Base-by-base conservation (phyloP, 2,797 vertebrate genomes). In the Chrysocyon brachyurus region DNA sequence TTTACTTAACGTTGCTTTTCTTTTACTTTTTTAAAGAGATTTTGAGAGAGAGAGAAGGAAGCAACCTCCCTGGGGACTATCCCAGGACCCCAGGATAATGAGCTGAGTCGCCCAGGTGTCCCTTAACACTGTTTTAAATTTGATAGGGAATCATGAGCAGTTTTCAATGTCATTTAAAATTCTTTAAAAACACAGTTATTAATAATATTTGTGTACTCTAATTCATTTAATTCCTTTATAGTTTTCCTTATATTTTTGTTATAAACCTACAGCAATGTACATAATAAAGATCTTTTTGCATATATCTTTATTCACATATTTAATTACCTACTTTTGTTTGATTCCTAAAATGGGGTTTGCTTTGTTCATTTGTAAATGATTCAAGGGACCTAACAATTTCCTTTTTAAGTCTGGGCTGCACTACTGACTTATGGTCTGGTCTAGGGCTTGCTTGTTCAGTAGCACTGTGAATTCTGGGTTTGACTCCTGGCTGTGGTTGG, bases 81-180 rank as follows among this genome's bases (percentile, higher is more conserved):
- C 40, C 7, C 40, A 46, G 40, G 40, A 46, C 40, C 5, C 40
- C 12, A 66, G 64, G 64, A 66, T 66, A 28, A 66, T 66, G 31
- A 66, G 6, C 64, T 8, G 64, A 31, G 31, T 31, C 16, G n/a
- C 31, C 16, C 64, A 33, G 64, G 31, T n/a, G 3, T 7, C 31
- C 31, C 8, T 64, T 64, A 64, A 31, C 14, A 64, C 63, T 64
- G 12, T 64, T 66, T 66, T 46, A 46, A 46, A 46, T 46, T 46
- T 46, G 40, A 46, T 46, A 46, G 40, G 1, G 64, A 40, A 91
- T 89, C 68, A 79, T 84, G 3, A 94, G 31, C 36, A 87, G 31
- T 81, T 96, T 97, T 96, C 54, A 92, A 59, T 49, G 31, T 91
- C 54, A 95, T 89, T 88, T 95, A 94, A 89, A 96, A 96, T 84